Conservation (phyloP, 2,888 invertebrate species). For the Tiphia femorata region DNA sequence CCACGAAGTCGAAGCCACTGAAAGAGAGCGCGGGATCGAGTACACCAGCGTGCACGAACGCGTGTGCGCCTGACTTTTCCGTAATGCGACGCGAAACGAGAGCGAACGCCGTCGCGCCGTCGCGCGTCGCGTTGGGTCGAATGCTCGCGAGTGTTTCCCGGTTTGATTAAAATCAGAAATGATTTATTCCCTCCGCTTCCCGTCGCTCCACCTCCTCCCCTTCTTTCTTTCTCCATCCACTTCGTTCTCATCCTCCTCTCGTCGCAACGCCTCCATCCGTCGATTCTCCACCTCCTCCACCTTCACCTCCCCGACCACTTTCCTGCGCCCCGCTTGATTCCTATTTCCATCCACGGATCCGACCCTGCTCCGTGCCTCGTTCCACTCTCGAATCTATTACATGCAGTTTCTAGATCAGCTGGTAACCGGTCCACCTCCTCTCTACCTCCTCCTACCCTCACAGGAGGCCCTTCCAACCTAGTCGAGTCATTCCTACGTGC, state of each 20-base stretch:
- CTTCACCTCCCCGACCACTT: background rate
- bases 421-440: slow-evolving; percentile 19
- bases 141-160: slow-evolving; percentile 28
- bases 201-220: background rate
- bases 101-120: slow-evolving; percentile 20
- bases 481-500: slow-evolving; percentile 15
- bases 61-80: background rate
- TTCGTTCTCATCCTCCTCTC: background rate
- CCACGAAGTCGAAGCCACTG: background rate
- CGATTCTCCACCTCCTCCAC: background rate
- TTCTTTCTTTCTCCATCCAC: slow-evolving; percentile 9
- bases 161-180: slow-evolving; percentile 57
- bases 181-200: slow-evolving; percentile 47
- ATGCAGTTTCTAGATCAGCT: slow-evolving; percentile 43
- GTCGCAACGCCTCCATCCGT: background rate
- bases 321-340: slow-evolving; percentile 20
- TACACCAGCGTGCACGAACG: background rate
- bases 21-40: background rate
- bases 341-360: no score
- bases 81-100: slow-evolving; percentile 16
- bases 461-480: slow-evolving; percentile 2
- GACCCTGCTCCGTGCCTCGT: no score
- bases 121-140: no score
- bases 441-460: slow-evolving; percentile 4
- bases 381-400: slow-evolving; percentile 42